phyloP scores from a whole-genome alignment of 2,888 invertebrate genomes.

The Noctua janthina region DNA sequence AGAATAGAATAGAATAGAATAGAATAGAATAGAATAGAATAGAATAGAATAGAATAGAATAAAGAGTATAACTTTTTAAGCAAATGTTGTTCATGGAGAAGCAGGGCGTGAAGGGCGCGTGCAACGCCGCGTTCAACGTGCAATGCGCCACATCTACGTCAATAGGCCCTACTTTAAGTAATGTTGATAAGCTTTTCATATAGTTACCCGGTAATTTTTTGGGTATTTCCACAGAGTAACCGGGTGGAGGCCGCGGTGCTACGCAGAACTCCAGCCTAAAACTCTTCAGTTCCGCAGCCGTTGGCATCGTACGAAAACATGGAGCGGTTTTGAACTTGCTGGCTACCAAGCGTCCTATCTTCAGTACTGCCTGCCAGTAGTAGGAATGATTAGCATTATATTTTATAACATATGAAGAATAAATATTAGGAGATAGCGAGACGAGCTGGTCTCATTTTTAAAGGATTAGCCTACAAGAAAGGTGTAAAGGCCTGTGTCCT shows the following conservation, averaged over 20 bases:
- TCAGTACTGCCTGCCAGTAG: conserved; percentile 76
- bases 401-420: not conserved
- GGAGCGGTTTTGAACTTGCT: conserved; percentile 70
- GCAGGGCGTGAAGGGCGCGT: not conserved
- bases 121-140: not conserved
- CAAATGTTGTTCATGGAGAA: not conserved
- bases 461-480: not conserved
- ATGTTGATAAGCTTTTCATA: not conserved
- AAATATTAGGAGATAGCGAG: not conserved
- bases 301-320: conserved; percentile 75
- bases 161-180: not conserved
- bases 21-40: no score
- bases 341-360: conserved; percentile 77
- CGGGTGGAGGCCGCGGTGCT: conserved; percentile 70
- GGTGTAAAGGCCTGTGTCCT: not conserved
- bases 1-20: no score
- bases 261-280: conserved; percentile 81
- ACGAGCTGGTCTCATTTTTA: not conserved
- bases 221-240: conserved; percentile 28
- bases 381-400: not conserved
- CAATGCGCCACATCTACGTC: not conserved
- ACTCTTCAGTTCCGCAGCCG: conserved; percentile 77
- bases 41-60: no score
- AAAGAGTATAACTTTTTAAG: no score
- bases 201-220: conserved; percentile 20